phyloP scores from a whole-genome alignment of 2,888 invertebrate genomes.

The Cotesia congregata region DNA sequence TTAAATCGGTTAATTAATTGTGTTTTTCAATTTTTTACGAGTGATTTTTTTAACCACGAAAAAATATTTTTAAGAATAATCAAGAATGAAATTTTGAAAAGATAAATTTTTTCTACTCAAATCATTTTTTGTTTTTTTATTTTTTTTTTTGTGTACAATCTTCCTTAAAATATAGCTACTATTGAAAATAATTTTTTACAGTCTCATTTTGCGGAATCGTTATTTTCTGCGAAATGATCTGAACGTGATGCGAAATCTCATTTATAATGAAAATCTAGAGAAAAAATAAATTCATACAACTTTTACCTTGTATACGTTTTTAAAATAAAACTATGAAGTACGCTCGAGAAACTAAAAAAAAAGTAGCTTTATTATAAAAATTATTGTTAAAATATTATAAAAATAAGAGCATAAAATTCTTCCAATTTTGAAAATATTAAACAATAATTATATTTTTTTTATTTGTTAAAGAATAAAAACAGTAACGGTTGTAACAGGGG shows the following conservation, averaged over 20 bases:
- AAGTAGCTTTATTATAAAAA: not conserved
- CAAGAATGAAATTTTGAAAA: too few relatives aligned
- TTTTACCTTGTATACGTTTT: too few relatives aligned
- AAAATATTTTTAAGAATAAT: too few relatives aligned
- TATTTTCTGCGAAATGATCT: constrained; percentile 15
- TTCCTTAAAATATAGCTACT: not conserved
- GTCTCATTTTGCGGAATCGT: not conserved
- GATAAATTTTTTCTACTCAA: not conserved
- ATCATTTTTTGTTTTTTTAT: not conserved
- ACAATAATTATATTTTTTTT: constrained; percentile 2
- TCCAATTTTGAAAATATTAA: not conserved
- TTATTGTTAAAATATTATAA: not conserved
- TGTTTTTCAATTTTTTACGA: too few relatives aligned
- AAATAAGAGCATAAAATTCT: too few relatives aligned
- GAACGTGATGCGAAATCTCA: constrained; percentile 17
- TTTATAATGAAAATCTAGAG: constrained; percentile 18
- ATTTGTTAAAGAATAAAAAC: not conserved
- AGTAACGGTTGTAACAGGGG: not conserved
- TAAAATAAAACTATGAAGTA: too few relatives aligned
- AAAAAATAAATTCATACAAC: not conserved
- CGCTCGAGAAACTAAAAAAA: too few relatives aligned
- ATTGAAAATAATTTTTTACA: not conserved
- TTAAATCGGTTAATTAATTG: too few relatives aligned
- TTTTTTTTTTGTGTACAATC: not conserved
- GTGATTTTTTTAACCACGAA: too few relatives aligned